Conservation (phyloP, 2,888 invertebrate species). For the Andrena flavipes region DNA sequence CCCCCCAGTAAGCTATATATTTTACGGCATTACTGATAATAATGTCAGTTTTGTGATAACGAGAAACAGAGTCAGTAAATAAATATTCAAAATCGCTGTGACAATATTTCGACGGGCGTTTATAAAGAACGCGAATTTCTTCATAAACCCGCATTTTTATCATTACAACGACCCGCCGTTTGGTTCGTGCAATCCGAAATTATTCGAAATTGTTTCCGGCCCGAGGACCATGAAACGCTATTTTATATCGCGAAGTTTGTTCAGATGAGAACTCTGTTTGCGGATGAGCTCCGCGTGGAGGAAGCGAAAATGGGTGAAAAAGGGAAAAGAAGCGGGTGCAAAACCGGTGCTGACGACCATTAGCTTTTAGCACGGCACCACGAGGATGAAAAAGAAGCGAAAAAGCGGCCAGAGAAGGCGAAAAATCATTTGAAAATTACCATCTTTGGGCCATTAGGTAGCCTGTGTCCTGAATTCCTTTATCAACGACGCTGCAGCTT, state of each 20-base stretch:
- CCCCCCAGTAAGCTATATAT: too few relatives aligned
- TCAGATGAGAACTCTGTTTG: conserved; percentile 58
- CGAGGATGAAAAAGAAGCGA: conserved; percentile 37
- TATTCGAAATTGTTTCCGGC: conserved; percentile 28
- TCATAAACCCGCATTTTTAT: not conserved
- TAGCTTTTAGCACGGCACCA: conserved; percentile 69
- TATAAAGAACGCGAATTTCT: not conserved
- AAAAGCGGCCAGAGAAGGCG: conserved; percentile 55
- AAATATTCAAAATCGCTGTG: not conserved
- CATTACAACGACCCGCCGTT: conserved; percentile 2
- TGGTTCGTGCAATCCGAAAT: conserved; percentile 23
- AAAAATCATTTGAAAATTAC: conserved; percentile 78
- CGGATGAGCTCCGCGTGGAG: conserved; percentile 37
- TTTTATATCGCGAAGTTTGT: conserved; percentile 60
- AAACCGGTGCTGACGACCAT: conserved; percentile 63
- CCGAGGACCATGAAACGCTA: conserved; percentile 22
- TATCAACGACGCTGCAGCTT: conserved; percentile 45
- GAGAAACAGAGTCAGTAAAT: not conserved
- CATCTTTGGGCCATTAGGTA: conserved; percentile 74
- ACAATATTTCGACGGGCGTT: not conserved
- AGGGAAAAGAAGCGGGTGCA: conserved; percentile 52
- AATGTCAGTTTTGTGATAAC: too few relatives aligned
- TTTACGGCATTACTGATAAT: too few relatives aligned
- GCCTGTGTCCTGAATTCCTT: conserved; percentile 70
- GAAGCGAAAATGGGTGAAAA: conserved; percentile 55